Percentiles rank a stretch among this genome's conserved stretches.
Evolutionary conservation across 2,797 vertebrate species (phyloP).

Genomic region (Cheirogaleus major): DNA sequence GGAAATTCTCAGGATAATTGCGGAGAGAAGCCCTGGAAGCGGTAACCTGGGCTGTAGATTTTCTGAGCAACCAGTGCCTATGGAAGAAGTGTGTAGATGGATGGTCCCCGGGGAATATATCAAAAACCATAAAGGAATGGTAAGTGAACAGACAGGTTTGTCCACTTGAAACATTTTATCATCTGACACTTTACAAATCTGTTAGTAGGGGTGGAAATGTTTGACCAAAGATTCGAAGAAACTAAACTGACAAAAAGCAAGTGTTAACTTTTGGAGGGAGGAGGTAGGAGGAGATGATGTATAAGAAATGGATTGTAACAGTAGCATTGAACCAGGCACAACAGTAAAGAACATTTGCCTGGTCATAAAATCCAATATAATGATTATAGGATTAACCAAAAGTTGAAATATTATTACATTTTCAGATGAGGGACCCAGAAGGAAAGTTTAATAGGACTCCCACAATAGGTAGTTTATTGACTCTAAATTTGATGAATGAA

Average conservation of each 20-base stretch:
- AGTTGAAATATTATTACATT: neutral
- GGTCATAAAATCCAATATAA: neutral
- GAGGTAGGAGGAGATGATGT: neutral
- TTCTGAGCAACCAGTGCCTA: neutral
- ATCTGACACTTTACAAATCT: neutral
- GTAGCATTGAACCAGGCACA: neutral
- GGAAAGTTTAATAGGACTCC: neutral
- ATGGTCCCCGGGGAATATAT: neutral
- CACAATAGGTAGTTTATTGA: neutral
- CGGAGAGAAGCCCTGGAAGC: neutral
- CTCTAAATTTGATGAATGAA: neutral
- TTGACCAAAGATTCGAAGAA: neutral
- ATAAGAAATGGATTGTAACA: neutral
- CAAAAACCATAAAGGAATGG: neutral
- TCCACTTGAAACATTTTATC: neutral
- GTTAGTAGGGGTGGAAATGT: neutral
- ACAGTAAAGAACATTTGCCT: neutral
- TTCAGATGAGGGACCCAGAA: neutral
- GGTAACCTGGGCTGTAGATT: neutral
- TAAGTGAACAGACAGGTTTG: neutral
- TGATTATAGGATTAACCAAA: neutral
- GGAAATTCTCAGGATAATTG: neutral
- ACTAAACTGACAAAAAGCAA: neutral
- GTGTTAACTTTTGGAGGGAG: neutral
- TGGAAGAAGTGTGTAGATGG: neutral